Evolutionary conservation across 2,888 invertebrate species (phyloP).

Genomic region (Mimachlamys varia): DNA sequence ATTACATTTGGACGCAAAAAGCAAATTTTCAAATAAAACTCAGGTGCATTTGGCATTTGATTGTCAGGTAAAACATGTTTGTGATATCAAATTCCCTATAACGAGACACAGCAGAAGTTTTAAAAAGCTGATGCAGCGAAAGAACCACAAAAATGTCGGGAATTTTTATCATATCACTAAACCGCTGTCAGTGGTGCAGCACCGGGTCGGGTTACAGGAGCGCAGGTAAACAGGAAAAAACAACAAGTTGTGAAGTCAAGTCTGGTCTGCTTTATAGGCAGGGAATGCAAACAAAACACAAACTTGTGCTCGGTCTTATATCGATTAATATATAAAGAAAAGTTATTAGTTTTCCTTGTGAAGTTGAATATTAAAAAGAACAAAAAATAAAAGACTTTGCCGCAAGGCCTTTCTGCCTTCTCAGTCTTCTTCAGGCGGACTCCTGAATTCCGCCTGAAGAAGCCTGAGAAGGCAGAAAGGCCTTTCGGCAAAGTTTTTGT

Average conservation of each 20-base stretch:
- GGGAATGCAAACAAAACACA: too few species aligned
- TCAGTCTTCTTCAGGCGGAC: too few species aligned
- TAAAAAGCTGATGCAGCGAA: slow-evolving; percentile 25
- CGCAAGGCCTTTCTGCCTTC: too few species aligned
- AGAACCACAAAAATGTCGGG: background rate
- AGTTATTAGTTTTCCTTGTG: too few species aligned
- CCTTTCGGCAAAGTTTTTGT: too few species aligned
- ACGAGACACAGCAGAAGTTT: background rate
- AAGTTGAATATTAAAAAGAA: too few species aligned
- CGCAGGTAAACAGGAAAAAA: background rate
- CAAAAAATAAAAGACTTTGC: too few species aligned
- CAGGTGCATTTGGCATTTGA: background rate
- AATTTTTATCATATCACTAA: background rate
- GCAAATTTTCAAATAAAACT: background rate
- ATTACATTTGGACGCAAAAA: background rate
- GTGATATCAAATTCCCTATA: background rate
- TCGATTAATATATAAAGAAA: too few species aligned
- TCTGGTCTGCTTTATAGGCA: too few species aligned
- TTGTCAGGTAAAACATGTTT: background rate
- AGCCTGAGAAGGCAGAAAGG: too few species aligned
- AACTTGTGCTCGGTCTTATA: too few species aligned
- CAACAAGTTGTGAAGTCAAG: background rate
- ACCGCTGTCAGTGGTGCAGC: background rate
- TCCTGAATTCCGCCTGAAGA: too few species aligned
- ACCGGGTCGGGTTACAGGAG: background rate